Evolutionary conservation across 2,797 vertebrate species (phyloP), one percentile per base, ranked within the genome.

Genomic region (Cirrhinus molitorella): DNA sequence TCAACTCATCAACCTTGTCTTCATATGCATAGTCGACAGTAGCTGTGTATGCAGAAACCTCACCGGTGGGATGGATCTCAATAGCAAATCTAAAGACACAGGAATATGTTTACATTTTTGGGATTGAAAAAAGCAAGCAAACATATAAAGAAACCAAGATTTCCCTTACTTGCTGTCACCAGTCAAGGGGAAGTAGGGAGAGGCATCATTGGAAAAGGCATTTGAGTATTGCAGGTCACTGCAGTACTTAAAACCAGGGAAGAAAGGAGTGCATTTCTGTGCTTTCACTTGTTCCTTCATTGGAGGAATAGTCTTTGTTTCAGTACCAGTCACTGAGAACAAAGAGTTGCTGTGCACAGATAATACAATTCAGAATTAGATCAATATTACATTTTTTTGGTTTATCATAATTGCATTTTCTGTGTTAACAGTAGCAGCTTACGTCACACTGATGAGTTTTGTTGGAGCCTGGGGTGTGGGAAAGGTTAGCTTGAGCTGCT

Each of bases 371-470:
- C 72, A 76, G 6, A 72, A 55, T 63, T 53, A 34, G 66, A 81
- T 43, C 82, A 65, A 57, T 49, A 21, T 49, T 12, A 12, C n/a
- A 37, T 16, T 19, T 45, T n/a, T 67, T 66, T n/a, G n/a, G 7
- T 49, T n/a, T 31, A 71, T 17, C 17, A 47, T 53, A 4, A 31
- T 53, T 31, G 9, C 4, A 4, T 74, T 55, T 79, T 67, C 13
- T 11, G 19, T 57, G 13, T 28, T 45, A 40, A 57, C 25, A 51
- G 14, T 66, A 79, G 31, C 8, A 70, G 77, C 92, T 88, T 94
- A 98, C 98, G 95, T 97, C 85, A 95, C 89, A 86, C 95, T 96
- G 85, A 99, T 88, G 80, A 99, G 92, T 81, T 95, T 97, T 51
- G 93, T 88, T n/a, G 96, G 94, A 51, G 5, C 85, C 37, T 86